Evolutionary conservation across 1,140 invertebrate genomes (phyloP), one percentile per base, ranked within the genome.

Genomic region (Rhizoglyphus robini): DNA sequence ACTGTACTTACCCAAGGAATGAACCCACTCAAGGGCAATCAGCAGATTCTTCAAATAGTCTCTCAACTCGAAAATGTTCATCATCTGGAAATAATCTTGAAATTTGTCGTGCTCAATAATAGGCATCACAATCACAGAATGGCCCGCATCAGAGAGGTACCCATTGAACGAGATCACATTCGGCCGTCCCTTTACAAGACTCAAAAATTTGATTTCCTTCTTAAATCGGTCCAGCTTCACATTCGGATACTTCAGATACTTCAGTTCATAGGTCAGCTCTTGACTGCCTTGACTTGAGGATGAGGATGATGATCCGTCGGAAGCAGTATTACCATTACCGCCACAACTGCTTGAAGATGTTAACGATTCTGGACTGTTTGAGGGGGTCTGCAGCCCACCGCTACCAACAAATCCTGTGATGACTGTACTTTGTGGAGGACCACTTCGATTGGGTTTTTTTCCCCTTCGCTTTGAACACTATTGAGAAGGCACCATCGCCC

Each of bases 51-150:
- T 82, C 82, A 94, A 88, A 74, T 94, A 94, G 61, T 83, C 76
- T 69, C 82, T 81, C 5, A 87, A 80, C 77, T 94, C 90, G 36
- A 75, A 72, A 2, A 83, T 76, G 48, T 84, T 70, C 69, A 79
- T 67, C 0, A 69, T 63, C 11, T 71, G 63, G 31, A 79, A 81
- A 72, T 89, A 90, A 72, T 90, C 86, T 71, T 80, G 80, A 76
- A 90, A 88, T 73, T 81, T 83, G 65, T 83, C 81, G 74, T 94
- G 90, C 65, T 81, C 82, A 79, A 93, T 84, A 75, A 86, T 90
- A 25, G 88, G 88, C 90, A 95, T 93, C 36, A 92, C 82, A 76
- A 94, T 88, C 38, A 88, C 86, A 66, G 91, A 83, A 69, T 88
- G 85, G 68, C 90, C 87, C 66, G 81, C 79, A 68, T 86, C 81